A percentile compares a stretch with the other conserved stretches of the same genome.
Evolutionary conservation across 2,888 invertebrate species (phyloP).

Genomic region (Pemphredon lugubris): DNA sequence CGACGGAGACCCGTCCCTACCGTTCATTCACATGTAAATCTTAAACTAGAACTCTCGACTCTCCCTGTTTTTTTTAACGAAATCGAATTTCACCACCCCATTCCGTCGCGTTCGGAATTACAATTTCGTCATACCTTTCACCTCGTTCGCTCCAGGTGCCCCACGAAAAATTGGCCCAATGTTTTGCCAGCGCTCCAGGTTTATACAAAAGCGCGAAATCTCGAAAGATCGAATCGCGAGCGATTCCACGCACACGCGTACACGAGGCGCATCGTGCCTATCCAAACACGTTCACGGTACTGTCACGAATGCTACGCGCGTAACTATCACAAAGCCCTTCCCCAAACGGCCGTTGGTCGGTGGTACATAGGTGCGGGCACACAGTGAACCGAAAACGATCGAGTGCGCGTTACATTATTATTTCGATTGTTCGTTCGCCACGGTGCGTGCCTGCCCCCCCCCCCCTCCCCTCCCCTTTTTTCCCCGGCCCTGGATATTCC

Average conservation of each 20-base stretch:
- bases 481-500: constrained; percentile 5
- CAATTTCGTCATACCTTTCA: background rate
- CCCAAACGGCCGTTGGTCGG: background rate
- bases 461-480: background rate
- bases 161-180: constrained; percentile 15
- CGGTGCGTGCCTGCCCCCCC: constrained; percentile 42
- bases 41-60: too few relatives aligned
- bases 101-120: too few relatives aligned
- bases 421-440: constrained; percentile 69
- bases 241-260: background rate
- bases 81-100: too few relatives aligned
- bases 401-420: constrained; percentile 70
- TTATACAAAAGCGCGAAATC: constrained; percentile 5
- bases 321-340: background rate
- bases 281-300: constrained; percentile 32
- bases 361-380: background rate
- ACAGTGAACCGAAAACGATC: constrained; percentile 44
- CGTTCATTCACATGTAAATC: too few relatives aligned
- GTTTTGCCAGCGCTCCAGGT: constrained; percentile 26
- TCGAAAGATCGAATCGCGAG: background rate
- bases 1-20: too few relatives aligned
- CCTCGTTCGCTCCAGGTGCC: constrained; percentile 10
- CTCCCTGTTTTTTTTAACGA: too few relatives aligned
- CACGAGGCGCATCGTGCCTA: constrained; percentile 5
- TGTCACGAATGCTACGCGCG: constrained; percentile 8